phyloP scores from a whole-genome alignment of 1,140 invertebrate species.

The Papilio dardanus region DNA sequence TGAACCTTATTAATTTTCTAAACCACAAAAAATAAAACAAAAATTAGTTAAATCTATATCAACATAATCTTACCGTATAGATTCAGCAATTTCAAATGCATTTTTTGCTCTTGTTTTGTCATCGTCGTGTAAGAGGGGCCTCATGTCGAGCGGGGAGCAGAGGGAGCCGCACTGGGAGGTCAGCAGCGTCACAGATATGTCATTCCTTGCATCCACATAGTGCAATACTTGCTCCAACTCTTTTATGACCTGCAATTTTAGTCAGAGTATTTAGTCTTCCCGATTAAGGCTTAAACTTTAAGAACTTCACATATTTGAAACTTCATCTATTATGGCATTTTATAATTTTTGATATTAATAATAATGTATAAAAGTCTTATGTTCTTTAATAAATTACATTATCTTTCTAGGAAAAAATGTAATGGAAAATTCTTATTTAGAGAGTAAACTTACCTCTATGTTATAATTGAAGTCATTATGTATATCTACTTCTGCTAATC shows the following conservation, averaged over 20 bases:
- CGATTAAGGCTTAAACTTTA: too few relatives aligned
- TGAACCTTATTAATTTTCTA: too few relatives aligned
- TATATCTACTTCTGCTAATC: constrained; percentile 67
- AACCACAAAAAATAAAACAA: too few relatives aligned
- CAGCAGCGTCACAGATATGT: constrained; percentile 68
- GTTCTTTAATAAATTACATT: constrained; percentile 25
- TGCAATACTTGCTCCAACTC: constrained; percentile 63
- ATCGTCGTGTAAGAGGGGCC: constrained; percentile 58
- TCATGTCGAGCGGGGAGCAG: constrained; percentile 65
- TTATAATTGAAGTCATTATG: constrained; percentile 57
- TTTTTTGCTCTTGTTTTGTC: constrained; percentile 55
- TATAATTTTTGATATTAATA: too few relatives aligned
- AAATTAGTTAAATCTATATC: too few relatives aligned
- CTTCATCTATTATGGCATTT: too few relatives aligned
- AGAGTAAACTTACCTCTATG: constrained; percentile 57
- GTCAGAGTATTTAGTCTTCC: not conserved
- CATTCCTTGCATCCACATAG: constrained; percentile 57
- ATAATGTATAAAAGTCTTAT: too few relatives aligned
- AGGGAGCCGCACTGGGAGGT: constrained; percentile 65
- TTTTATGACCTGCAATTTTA: constrained; percentile 63
- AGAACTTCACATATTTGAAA: too few relatives aligned
- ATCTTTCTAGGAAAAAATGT: not conserved
- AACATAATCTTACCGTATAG: constrained; percentile 56
- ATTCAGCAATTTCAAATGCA: constrained; percentile 65
- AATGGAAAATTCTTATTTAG: constrained; percentile 27